Conservation (phyloP, 2,888 invertebrate species). For the Abscondita cerata region DNA sequence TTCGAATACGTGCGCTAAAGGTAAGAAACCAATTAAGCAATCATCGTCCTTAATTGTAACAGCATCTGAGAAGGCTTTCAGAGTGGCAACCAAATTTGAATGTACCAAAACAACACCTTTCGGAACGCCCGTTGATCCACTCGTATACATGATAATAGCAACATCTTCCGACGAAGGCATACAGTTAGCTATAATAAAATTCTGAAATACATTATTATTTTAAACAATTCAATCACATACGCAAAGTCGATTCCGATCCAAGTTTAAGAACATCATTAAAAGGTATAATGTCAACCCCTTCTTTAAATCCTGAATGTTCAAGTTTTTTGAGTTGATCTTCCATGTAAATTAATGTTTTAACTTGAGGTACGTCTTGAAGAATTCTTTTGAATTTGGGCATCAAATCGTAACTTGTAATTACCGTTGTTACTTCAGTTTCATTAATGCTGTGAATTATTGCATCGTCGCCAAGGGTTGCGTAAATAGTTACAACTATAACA, state of each 20-base stretch:
- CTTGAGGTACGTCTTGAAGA: slow-evolving; percentile 72
- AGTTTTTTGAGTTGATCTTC: slow-evolving; percentile 84
- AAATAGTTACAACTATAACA: slow-evolving; percentile 87
- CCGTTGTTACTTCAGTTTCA: slow-evolving; percentile 92
- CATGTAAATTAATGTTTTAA: slow-evolving; percentile 85
- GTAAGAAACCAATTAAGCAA: slow-evolving; percentile 92
- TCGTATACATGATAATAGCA: slow-evolving; percentile 99
- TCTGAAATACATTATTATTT: slow-evolving; percentile 12
- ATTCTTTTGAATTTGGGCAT: slow-evolving; percentile 89
- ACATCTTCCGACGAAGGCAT: slow-evolving; percentile 77
- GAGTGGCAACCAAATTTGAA: slow-evolving; percentile 79
- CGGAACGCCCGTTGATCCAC: slow-evolving; percentile 95
- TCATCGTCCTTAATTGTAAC: slow-evolving; percentile 77
- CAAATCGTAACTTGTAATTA: slow-evolving; percentile 92
- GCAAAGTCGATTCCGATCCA: slow-evolving; percentile 60
- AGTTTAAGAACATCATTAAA: slow-evolving; percentile 74
- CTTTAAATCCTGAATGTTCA: slow-evolving; percentile 73
- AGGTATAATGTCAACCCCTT: slow-evolving; percentile 73
- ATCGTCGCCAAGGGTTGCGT: slow-evolving; percentile 96
- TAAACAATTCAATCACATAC: slow-evolving; percentile 53
- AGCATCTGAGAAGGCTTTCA: slow-evolving; percentile 82
- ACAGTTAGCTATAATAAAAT: slow-evolving; percentile 60
- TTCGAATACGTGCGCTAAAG: slow-evolving; percentile 96
- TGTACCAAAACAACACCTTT: slow-evolving; percentile 89
- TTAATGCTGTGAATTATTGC: slow-evolving; percentile 96